These are phyloP conservation scores for Eulemur albifrons DNA, from an alignment of 2,797 vertebrate species.

Conservation along the genomic window DNA sequence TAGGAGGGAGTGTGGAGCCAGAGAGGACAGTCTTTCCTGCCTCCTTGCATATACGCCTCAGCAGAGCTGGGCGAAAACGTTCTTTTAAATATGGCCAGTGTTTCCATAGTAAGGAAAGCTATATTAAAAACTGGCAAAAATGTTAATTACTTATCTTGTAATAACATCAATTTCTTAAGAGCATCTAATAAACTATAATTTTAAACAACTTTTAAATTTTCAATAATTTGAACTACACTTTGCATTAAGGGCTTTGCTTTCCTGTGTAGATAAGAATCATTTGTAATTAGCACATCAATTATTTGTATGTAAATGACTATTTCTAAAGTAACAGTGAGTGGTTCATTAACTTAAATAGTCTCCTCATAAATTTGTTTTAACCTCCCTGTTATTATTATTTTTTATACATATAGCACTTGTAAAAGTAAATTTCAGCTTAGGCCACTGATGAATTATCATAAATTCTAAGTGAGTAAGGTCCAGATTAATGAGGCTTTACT, in stretches of 20 bases:
- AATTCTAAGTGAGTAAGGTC: conserved; percentile 65
- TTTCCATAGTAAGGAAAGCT: conserved; percentile 15
- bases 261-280: conserved; percentile 69
- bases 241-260: conserved; percentile 27
- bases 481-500: conserved; percentile 73
- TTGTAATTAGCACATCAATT: conserved; percentile 76
- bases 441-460: conserved; percentile 65
- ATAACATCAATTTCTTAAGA: conserved; percentile 44
- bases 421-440: conserved; percentile 72
- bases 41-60: neutral
- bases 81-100: neutral
- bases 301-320: conserved; percentile 67
- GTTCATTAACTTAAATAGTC: conserved; percentile 70
- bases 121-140: neutral
- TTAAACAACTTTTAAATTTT: conserved; percentile 7
- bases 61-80: neutral
- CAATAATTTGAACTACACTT: conserved; percentile 47
- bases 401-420: conserved; percentile 34
- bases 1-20: no score
- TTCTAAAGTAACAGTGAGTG: conserved; percentile 63
- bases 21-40: neutral
- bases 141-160: conserved; percentile 9
- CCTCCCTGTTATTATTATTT: conserved; percentile 47
- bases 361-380: conserved; percentile 70
- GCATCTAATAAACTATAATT: conserved; percentile 16